Percentiles rank a stretch among this genome's conserved stretches.
Conservation (phyloP, 2,888 invertebrate species). For the Cecidostiba fungosa region DNA sequence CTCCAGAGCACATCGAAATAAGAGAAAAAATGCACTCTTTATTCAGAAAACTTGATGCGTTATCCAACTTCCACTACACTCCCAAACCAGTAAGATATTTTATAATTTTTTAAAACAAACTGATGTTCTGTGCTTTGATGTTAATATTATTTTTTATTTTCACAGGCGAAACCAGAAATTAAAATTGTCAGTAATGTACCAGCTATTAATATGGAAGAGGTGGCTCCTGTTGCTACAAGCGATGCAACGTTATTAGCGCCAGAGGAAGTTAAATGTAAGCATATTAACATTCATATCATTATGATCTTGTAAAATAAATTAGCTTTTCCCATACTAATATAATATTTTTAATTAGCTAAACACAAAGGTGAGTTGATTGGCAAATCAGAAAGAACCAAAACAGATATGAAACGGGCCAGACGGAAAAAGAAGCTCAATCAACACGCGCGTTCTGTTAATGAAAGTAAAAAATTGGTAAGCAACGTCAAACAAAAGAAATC, state of each 20-base stretch:
- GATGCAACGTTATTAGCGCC: conserved; percentile 94
- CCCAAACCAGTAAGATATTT: conserved; percentile 86
- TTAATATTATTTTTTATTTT: conserved; percentile 50
- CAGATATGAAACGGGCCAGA: conserved; percentile 94
- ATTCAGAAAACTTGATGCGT: conserved; percentile 93
- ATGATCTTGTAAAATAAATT: conserved; percentile 68
- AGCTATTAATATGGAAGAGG: conserved; percentile 96
- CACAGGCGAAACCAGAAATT: conserved; percentile 90
- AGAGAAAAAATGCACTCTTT: conserved; percentile 87
- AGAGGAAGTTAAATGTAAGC: conserved; percentile 89
- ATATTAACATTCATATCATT: not conserved
- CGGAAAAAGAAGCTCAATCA: conserved; percentile 93
- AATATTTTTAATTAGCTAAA: conserved; percentile 74
- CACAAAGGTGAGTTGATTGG: conserved; percentile 83
- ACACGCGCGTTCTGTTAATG: conserved; percentile 80
- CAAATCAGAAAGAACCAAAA: conserved; percentile 89
- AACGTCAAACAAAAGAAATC: conserved; percentile 77
- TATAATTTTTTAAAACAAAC: not conserved
- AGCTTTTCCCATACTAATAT: conserved; percentile 82
- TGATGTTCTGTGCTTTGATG: conserved; percentile 44
- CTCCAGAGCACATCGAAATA: conserved; percentile 90
- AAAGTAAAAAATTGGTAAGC: conserved; percentile 80
- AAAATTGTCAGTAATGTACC: conserved; percentile 95
- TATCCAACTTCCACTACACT: conserved; percentile 96
- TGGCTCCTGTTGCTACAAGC: conserved; percentile 93